Percentiles rank a stretch among this genome's conserved stretches.
Conservation (phyloP, 2,797 vertebrate genomes). For the Allobates femoralis region DNA sequence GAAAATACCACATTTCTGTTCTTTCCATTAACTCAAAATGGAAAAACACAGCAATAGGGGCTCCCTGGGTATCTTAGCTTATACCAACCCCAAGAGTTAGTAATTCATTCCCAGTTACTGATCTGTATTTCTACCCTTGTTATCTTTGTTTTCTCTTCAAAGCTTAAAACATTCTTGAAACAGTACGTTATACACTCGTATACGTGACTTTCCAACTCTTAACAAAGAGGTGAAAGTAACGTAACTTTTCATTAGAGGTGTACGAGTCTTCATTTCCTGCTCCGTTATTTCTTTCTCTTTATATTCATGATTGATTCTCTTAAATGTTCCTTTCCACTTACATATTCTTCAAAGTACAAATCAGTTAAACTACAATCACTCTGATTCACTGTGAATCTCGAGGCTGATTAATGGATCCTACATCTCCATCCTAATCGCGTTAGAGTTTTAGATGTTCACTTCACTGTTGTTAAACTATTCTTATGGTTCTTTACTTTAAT, state of each 20-base stretch:
- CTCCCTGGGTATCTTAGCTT: slow-evolving; percentile 35
- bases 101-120: slow-evolving; percentile 7
- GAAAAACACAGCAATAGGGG: slow-evolving; percentile 33
- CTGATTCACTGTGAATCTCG: background rate
- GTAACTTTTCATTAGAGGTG: background rate
- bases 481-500: too few relatives aligned
- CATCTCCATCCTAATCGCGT: background rate
- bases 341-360: background rate
- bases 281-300: background rate
- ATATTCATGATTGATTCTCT: background rate
- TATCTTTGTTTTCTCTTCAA: background rate
- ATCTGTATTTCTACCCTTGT: slow-evolving; percentile 26
- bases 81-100: slow-evolving; percentile 12
- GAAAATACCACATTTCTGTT: slow-evolving; percentile 49
- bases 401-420: background rate
- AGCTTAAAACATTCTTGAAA: slow-evolving; percentile 15
- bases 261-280: background rate
- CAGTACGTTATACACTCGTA: background rate
- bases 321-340: background rate
- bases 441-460: too few relatives aligned
- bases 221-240: background rate
- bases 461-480: too few relatives aligned
- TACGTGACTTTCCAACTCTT: background rate
- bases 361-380: too few relatives aligned
- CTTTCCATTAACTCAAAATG: slow-evolving; percentile 50